These are phyloP conservation scores for Pogoniulus pusillus DNA, from an alignment of 2,797 vertebrate genomes.

Conservation along the genomic window DNA sequence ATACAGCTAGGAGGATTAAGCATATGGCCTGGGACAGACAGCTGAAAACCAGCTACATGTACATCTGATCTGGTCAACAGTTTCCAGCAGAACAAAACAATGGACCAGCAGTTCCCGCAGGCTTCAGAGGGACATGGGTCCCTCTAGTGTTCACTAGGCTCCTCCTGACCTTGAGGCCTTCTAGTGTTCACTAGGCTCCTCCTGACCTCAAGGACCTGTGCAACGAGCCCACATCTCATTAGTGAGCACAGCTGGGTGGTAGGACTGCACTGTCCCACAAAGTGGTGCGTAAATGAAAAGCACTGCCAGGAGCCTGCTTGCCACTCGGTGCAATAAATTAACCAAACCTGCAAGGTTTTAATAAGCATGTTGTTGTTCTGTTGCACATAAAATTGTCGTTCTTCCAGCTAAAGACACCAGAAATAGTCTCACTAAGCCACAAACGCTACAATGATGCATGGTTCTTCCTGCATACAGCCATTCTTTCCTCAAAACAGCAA, in stretches of 20 bases:
- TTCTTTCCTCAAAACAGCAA: not conserved
- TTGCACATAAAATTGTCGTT: not conserved
- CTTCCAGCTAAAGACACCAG: not conserved
- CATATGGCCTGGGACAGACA: not conserved
- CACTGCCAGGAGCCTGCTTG: not conserved
- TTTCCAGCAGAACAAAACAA: not conserved
- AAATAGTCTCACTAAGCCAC: not conserved
- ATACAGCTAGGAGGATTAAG: not conserved
- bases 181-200: not conserved
- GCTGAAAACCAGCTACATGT: not conserved
- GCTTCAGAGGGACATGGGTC: not conserved
- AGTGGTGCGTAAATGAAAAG: not conserved
- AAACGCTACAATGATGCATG: not conserved
- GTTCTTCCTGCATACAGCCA: not conserved
- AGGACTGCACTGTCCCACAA: not conserved
- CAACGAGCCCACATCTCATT: accelerated
- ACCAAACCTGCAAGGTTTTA: not conserved
- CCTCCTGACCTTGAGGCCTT: not conserved
- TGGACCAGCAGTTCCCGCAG: not conserved
- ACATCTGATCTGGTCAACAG: not conserved
- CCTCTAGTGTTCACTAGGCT: not conserved
- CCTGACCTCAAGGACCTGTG: not conserved
- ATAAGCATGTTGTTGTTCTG: not conserved
- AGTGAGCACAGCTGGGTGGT: accelerated
- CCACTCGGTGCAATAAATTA: not conserved